Percentiles rank a stretch among this genome's conserved stretches.
Conservation (phyloP, 2,888 invertebrate genomes). For the Ormyrus pomaceus region DNA sequence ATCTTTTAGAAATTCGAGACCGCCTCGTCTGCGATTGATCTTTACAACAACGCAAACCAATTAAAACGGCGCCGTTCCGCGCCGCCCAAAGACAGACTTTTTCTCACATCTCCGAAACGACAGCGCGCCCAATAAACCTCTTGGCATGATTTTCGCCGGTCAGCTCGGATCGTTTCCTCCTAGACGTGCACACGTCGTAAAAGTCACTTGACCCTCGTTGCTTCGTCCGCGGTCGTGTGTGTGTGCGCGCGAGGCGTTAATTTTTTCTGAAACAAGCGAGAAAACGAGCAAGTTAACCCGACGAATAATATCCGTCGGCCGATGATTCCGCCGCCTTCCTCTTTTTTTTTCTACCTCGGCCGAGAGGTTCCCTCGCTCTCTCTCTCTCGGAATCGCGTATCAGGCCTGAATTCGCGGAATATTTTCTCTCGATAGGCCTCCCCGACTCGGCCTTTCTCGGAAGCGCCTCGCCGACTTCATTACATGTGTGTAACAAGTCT, state of each 20-base stretch:
- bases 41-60: neutral
- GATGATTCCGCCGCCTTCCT: slow-evolving; percentile 9
- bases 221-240: neutral
- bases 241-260: slow-evolving; percentile 5
- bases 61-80: slow-evolving; percentile 18
- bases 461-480: slow-evolving; percentile 65
- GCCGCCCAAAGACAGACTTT: neutral
- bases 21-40: neutral
- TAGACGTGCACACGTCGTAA: slow-evolving; percentile 27
- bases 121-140: neutral
- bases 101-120: slow-evolving; percentile 10
- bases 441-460: slow-evolving; percentile 63
- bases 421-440: slow-evolving; percentile 54
- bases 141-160: slow-evolving; percentile 9
- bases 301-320: slow-evolving; percentile 27
- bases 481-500: slow-evolving; percentile 64
- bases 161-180: slow-evolving; percentile 12
- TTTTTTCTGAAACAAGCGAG: slow-evolving; percentile 17
- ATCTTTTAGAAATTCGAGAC: too few relatives aligned
- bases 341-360: neutral
- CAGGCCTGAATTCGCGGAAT: slow-evolving; percentile 50
- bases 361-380: slow-evolving; percentile 13
- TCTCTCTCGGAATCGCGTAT: slow-evolving; percentile 47
- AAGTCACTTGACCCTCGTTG: slow-evolving; percentile 41
- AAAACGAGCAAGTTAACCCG: slow-evolving; percentile 4